Evolutionary conservation across 2,113 vertebrate species (phyloP), one percentile per base, ranked within the genome.

Genomic region (Passer montanus): DNA sequence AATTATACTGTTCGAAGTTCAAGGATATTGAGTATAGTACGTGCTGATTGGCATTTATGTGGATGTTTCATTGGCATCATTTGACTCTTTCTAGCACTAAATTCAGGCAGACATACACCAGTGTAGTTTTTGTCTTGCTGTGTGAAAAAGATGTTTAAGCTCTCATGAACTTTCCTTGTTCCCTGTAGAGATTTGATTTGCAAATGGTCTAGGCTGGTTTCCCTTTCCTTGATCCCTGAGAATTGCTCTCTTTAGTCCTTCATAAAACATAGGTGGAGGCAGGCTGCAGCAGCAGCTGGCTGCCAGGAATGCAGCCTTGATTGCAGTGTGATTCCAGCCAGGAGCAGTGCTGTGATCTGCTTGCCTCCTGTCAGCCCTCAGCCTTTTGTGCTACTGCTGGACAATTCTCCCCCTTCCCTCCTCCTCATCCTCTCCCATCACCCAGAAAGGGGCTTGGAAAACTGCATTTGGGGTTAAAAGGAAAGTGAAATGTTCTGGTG

Each of bases 1-100:
- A 69, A 84, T 96, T 90, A 67, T 6, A 70, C 47, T 72, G 82
- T 63, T 93, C 35, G 21, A 92, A 84, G 69, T 89, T 93, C 85
- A 94, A 68, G 60, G 73, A 67, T 72, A 83, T 58, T 44, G 63
- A 55, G 53, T 31, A 7, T 35, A 59, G 41, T 66, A 33, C 2
- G 2, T 64, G 43, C 35, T 93, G 84, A 82, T 46, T 94, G 79
- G 64, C 73, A 49, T 84, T 93, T 74, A 64, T 14, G 31, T 76
- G 64, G 44, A 35, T 77, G 44, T 59, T 85, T 87, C 47, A 69
- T 31, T 80, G 84, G 60, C 66, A 87, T 27, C 19, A 24, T 21
- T 85, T 88, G 64, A 74, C 68, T 33, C 44, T 70, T 77, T 74
- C 64, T 67, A 64, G 56, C 72, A 44, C 16, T 64, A 7, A 28